Evolutionary conservation across 2,797 vertebrate genomes (phyloP).

Genomic region (Neosalanx taihuensis): DNA sequence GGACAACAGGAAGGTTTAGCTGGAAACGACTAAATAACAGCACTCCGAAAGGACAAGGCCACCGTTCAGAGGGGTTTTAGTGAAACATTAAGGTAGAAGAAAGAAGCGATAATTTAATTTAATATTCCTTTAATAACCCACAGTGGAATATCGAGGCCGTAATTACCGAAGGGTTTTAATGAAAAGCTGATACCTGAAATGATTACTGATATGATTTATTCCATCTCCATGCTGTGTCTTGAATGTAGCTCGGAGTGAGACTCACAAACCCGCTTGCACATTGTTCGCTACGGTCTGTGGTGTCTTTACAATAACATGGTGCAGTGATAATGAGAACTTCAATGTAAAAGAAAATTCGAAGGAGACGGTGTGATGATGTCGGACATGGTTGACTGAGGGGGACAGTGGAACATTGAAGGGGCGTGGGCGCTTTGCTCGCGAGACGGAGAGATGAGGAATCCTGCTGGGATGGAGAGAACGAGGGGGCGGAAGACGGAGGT

Average conservation of each 20-base stretch:
- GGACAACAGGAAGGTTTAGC: too few relatives aligned
- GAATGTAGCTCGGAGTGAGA: conserved; percentile 3
- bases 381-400: conserved; percentile 6
- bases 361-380: conserved; percentile 29
- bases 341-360: conserved; percentile 59
- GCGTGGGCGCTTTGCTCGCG: conserved; percentile 8
- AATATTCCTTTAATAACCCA: background rate
- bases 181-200: conserved; percentile 20
- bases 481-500: background rate
- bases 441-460: background rate
- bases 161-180: conserved; percentile 31
- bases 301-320: conserved; percentile 69
- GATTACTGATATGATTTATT: conserved; percentile 31
- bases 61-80: conserved; percentile 38
- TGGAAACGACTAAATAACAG: too few relatives aligned
- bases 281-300: conserved; percentile 30
- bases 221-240: conserved; percentile 25
- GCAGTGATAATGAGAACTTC: conserved; percentile 73
- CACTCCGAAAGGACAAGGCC: conserved; percentile 23
- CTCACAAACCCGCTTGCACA: background rate
- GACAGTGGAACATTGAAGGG: conserved; percentile 1
- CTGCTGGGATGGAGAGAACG: background rate
- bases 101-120: conserved; percentile 27
- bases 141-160: background rate
- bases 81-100: conserved; percentile 24